A percentile compares a stretch with the other conserved stretches of the same genome.
These are phyloP conservation scores for Trissolcus basalis DNA, from an alignment of 1,140 invertebrate genomes.

Conservation along the genomic window DNA sequence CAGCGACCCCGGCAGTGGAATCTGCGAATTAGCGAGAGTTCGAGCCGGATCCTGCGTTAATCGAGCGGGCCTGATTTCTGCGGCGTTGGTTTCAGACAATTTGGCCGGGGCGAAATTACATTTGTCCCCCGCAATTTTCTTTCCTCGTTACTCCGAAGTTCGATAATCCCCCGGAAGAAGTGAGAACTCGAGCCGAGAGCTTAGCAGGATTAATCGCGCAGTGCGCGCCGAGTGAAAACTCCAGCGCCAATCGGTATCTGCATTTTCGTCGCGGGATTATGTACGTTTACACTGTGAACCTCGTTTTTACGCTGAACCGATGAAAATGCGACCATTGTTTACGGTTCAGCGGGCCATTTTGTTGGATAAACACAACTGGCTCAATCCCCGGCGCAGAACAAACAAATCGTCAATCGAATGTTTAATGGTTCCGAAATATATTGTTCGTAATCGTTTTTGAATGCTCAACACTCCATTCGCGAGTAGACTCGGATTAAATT, in stretches of 20 bases:
- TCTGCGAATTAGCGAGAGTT: constrained; percentile 67
- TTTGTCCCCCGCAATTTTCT: constrained; percentile 55
- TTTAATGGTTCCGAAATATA: constrained; percentile 40
- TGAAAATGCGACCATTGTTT: constrained; percentile 19
- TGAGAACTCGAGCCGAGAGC: constrained; percentile 16
- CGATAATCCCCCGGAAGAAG: constrained; percentile 54
- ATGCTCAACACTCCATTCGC: constrained; percentile 12
- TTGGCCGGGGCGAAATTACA: constrained; percentile 65
- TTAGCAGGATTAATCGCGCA: constrained; percentile 55
- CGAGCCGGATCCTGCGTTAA: constrained; percentile 65
- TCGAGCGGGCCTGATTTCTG: constrained; percentile 65
- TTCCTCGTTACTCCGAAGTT: constrained; percentile 31
- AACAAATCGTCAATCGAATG: constrained; percentile 36
- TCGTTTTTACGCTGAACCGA: constrained; percentile 26
- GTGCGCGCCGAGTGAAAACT: constrained; percentile 40
- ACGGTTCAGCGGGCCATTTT: constrained; percentile 41
- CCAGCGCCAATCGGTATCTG: constrained; percentile 9
- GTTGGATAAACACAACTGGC: constrained; percentile 34
- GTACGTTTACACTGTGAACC: not conserved
- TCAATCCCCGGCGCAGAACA: constrained; percentile 32
- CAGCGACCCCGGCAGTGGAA: too few species aligned
- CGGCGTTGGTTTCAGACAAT: constrained; percentile 67
- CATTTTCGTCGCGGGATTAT: constrained; percentile 37
- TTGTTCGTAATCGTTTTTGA: constrained; percentile 16
- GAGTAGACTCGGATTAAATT: constrained; percentile 10